Conservation (phyloP, 1,140 invertebrate genomes). For the Drosophila setifemur region DNA sequence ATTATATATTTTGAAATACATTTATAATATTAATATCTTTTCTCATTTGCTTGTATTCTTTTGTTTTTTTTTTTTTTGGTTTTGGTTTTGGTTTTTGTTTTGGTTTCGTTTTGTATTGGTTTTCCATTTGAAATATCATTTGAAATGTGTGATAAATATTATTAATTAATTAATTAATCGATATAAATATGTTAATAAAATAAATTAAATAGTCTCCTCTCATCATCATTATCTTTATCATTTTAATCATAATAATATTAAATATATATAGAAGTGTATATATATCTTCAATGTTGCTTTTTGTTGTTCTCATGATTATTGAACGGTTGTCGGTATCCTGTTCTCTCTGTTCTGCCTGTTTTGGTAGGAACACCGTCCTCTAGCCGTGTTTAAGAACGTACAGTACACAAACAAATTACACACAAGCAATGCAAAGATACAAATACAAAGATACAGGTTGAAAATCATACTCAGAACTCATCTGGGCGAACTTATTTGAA, state of each 20-base stretch:
- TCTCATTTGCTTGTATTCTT: conserved; percentile 31
- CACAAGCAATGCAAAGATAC: conserved; percentile 43
- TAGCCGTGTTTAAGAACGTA: conserved; percentile 33
- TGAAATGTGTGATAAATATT: conserved; percentile 79
- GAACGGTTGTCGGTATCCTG: conserved; percentile 32
- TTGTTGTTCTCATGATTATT: conserved; percentile 30
- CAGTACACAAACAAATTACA: conserved; percentile 55
- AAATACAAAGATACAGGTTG: conserved; percentile 24
- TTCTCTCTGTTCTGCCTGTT: no score
- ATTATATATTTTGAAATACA: conserved; percentile 80
- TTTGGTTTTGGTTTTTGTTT: conserved; percentile 31
- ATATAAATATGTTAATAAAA: conserved; percentile 80
- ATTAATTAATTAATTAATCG: conserved; percentile 66
- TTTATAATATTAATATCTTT: conserved; percentile 78
- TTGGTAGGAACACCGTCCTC: no score
- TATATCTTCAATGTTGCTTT: conserved; percentile 28
- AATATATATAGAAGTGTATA: conserved; percentile 41
- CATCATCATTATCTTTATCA: conserved; percentile 27
- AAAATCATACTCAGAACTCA: conserved; percentile 42
- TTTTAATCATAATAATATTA: conserved; percentile 54
- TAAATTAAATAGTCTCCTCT: conserved; percentile 64
- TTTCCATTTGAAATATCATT: conserved; percentile 77
- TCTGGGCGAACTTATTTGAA: no score
- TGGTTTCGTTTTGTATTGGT: conserved; percentile 49
- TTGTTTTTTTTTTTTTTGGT: conserved; percentile 35